Percentiles rank a stretch among this genome's conserved stretches.
Evolutionary conservation across 2,797 vertebrate genomes (phyloP).

Genomic region (Austrolebias charrua): DNA sequence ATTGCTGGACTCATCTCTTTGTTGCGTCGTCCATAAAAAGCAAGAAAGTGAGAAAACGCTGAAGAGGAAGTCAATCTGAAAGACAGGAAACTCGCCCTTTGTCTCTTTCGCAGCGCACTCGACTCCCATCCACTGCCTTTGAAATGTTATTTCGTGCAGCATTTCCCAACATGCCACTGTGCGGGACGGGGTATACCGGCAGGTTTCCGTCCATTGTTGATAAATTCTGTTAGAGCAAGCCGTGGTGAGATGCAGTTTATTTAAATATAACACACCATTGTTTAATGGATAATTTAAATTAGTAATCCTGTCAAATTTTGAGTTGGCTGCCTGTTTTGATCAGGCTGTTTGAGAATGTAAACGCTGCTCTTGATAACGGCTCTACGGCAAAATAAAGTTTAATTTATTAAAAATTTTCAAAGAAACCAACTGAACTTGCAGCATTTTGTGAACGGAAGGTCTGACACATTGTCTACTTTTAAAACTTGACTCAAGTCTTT

Average conservation of each 20-base stretch:
- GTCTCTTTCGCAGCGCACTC: slow-evolving; percentile 30
- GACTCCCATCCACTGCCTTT: slow-evolving; percentile 43
- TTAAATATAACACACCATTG: slow-evolving; percentile 13
- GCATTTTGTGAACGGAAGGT: too few species aligned
- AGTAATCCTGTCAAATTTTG: slow-evolving; percentile 2
- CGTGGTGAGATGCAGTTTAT: slow-evolving; percentile 17
- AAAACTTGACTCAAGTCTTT: too few species aligned
- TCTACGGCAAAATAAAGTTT: too few species aligned
- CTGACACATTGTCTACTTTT: too few species aligned
- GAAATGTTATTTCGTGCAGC: slow-evolving; percentile 65
- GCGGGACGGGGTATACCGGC: slow-evolving; percentile 46
- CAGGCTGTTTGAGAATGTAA: background rate
- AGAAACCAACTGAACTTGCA: too few species aligned
- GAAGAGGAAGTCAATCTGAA: slow-evolving; percentile 65
- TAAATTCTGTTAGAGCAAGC: slow-evolving; percentile 31
- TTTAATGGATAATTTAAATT: slow-evolving; percentile 32
- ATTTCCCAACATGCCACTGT: slow-evolving; percentile 60
- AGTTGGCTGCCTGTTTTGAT: background rate
- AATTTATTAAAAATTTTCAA: too few species aligned
- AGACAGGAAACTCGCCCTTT: slow-evolving; percentile 75
- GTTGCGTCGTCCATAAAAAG: background rate
- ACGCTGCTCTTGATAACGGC: background rate
- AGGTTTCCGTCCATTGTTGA: slow-evolving; percentile 79
- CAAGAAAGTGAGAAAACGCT: slow-evolving; percentile 6
- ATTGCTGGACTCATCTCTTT: too few species aligned